A percentile compares a stretch with the other conserved stretches of the same genome.
Evolutionary conservation across 1,140 invertebrate species (phyloP).

Genomic region (Sminthurinus signatus): DNA sequence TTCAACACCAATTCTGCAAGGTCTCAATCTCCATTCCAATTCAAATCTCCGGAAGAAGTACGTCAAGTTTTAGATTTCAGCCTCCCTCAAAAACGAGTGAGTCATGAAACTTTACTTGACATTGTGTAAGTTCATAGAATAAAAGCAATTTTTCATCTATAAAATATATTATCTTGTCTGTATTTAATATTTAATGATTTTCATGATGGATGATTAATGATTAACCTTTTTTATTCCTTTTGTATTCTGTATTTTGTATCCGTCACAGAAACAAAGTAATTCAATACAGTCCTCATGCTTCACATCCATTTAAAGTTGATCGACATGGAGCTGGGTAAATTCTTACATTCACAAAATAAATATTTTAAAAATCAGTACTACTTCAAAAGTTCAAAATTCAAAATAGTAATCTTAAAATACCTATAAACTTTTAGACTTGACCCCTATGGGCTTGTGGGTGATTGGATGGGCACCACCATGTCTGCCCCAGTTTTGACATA

Average conservation of each 20-base stretch:
- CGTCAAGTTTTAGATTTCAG: neutral
- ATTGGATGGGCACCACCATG: constrained; percentile 75
- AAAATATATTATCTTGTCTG: too few species aligned
- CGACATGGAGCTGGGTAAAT: neutral
- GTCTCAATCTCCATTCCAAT: neutral
- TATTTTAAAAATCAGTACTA: too few species aligned
- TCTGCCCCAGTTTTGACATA: constrained; percentile 83
- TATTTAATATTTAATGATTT: too few species aligned
- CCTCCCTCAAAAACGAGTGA: neutral
- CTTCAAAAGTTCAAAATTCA: too few species aligned
- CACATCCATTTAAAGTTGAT: neutral
- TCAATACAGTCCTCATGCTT: neutral
- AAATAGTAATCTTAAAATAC: too few species aligned
- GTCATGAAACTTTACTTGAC: neutral
- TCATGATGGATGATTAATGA: too few species aligned
- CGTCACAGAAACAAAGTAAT: neutral
- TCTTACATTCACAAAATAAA: too few species aligned
- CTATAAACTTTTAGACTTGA: constrained; percentile 57
- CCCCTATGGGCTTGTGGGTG: constrained; percentile 72
- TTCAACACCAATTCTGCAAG: neutral
- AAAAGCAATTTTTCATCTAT: too few species aligned
- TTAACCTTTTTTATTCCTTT: too few species aligned
- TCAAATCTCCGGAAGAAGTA: neutral
- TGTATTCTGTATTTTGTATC: too few species aligned
- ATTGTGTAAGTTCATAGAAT: too few species aligned